phyloP scores from a whole-genome alignment of 2,888 invertebrate genomes.

The Torymus texanus region DNA sequence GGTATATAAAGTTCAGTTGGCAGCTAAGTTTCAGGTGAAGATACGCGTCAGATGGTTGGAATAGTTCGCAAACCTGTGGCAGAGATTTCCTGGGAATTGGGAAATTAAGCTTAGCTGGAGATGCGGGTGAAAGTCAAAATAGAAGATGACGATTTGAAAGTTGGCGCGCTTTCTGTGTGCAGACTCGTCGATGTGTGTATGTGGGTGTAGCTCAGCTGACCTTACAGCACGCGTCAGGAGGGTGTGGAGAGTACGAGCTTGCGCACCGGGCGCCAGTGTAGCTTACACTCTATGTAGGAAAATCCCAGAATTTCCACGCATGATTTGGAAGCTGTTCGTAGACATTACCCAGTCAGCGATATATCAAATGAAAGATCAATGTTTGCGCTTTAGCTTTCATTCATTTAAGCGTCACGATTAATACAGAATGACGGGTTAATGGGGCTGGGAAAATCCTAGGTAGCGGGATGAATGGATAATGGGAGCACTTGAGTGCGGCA shows the following conservation, averaged over 20 bases:
- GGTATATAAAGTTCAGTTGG: too few relatives aligned
- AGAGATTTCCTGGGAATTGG: too few relatives aligned
- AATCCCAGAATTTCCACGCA: too few relatives aligned
- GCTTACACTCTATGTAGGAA: neutral
- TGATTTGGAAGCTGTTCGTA: too few relatives aligned
- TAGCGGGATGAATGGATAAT: constrained; percentile 30
- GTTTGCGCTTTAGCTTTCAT: neutral
- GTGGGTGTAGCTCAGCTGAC: constrained; percentile 33
- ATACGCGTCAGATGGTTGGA: too few relatives aligned
- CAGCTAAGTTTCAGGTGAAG: too few relatives aligned
- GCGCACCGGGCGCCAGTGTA: constrained; percentile 33
- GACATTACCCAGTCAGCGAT: too few relatives aligned
- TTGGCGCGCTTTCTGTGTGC: neutral
- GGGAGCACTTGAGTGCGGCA: constrained; percentile 57
- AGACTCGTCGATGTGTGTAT: neutral
- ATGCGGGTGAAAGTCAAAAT: too few relatives aligned
- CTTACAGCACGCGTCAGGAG: constrained; percentile 19
- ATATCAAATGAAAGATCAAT: neutral
- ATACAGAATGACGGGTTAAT: constrained; percentile 22
- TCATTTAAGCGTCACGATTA: neutral
- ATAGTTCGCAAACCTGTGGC: too few relatives aligned
- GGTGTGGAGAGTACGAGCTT: constrained; percentile 26
- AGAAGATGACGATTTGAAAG: neutral
- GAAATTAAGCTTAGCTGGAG: too few relatives aligned
- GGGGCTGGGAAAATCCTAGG: neutral